A percentile compares a stretch with the other conserved stretches of the same genome.
phyloP scores from a whole-genome alignment of 2,113 vertebrate species.

The Mormyrus iriodes region DNA sequence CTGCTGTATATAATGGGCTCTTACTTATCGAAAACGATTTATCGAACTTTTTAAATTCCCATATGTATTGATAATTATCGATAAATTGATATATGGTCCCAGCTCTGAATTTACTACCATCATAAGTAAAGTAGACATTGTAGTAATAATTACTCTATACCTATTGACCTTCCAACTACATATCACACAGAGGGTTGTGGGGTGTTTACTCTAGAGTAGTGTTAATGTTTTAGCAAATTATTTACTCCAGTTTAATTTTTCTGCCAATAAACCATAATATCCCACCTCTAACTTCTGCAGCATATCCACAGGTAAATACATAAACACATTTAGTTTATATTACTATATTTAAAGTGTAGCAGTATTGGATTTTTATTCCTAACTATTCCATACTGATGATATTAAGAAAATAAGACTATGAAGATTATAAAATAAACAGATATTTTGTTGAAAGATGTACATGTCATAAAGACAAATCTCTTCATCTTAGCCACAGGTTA shows the following conservation, averaged over 20 bases:
- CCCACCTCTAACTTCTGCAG: slow-evolving; percentile 5
- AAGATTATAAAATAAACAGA: not conserved
- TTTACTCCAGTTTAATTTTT: not conserved
- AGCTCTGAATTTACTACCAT: not conserved
- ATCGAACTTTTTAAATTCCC: not conserved
- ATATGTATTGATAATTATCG: not conserved
- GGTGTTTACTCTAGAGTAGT: not conserved
- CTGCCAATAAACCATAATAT: slow-evolving; percentile 23
- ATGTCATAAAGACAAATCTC: not conserved
- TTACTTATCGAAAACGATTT: not conserved
- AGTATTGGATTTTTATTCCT: not conserved
- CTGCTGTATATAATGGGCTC: not conserved
- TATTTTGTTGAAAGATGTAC: not conserved
- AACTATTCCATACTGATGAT: not conserved
- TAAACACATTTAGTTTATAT: not conserved
- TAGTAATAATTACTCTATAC: not conserved
- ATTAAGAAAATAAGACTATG: not conserved
- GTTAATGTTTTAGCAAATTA: not conserved
- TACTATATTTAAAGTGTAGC: not conserved
- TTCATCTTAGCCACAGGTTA: slow-evolving; percentile 31
- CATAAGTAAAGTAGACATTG: not conserved
- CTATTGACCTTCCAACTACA: not conserved
- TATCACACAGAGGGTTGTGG: not conserved
- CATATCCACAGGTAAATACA: slow-evolving; percentile 8
- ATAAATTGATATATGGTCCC: not conserved